phyloP scores from a whole-genome alignment of 2,888 invertebrate genomes.

The Acleris sparsana region DNA sequence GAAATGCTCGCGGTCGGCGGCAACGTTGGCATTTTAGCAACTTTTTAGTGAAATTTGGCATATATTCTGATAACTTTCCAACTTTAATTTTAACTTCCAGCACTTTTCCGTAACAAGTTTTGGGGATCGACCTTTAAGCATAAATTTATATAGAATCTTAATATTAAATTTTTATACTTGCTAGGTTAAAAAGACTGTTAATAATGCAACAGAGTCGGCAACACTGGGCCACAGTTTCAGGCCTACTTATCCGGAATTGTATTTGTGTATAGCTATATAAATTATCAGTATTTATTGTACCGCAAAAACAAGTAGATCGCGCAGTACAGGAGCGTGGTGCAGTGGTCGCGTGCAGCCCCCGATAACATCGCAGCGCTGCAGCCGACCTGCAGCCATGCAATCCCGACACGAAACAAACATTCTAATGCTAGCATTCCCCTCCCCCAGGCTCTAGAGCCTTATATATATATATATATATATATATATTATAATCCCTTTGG shows the following conservation, averaged over 20 bases:
- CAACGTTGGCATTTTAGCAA: no score
- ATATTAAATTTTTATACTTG: no score
- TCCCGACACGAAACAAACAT: slow-evolving; percentile 50
- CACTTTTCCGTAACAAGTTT: not conserved
- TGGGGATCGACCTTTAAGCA: no score
- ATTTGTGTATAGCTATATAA: slow-evolving; percentile 46
- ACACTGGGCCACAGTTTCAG: slow-evolving; percentile 35
- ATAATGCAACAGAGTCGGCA: not conserved
- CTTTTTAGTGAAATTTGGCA: no score
- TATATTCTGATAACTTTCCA: no score
- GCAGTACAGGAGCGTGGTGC: slow-evolving; percentile 44
- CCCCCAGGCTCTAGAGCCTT: slow-evolving; percentile 25
- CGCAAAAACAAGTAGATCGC: slow-evolving; percentile 55
- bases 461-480: no score
- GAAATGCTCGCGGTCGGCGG: no score
- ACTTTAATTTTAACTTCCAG: not conserved
- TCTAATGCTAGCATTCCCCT: slow-evolving; percentile 52
- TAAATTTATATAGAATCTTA: no score
- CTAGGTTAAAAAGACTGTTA: no score
- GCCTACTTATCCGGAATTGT: slow-evolving; percentile 30
- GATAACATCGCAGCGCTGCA: slow-evolving; percentile 43
- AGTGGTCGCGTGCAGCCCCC: slow-evolving; percentile 36
- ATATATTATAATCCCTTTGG: no score
- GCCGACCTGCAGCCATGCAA: slow-evolving; percentile 36
- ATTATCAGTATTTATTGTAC: slow-evolving; percentile 50